A percentile compares a stretch with the other conserved stretches of the same genome.
Conservation (phyloP, 2,888 invertebrate genomes). For the Neoaliturus tenellus region DNA sequence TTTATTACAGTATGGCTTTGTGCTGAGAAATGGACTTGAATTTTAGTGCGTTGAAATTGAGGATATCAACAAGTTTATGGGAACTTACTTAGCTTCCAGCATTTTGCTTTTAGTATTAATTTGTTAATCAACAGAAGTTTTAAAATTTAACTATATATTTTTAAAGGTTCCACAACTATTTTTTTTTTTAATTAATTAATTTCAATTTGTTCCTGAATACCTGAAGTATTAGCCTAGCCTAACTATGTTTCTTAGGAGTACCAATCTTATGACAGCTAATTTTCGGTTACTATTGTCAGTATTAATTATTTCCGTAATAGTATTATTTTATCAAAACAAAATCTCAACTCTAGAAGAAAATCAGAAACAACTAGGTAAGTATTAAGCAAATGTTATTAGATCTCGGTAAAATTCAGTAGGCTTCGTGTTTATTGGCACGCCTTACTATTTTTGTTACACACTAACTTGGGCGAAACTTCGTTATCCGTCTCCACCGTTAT, state of each 20-base stretch:
- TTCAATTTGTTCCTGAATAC: no score
- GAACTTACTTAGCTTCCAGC: background rate
- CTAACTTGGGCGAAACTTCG: no score
- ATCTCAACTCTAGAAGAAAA: conserved; percentile 69
- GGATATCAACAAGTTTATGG: background rate
- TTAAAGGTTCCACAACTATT: background rate
- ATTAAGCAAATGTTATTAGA: no score
- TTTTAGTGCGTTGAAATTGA: background rate
- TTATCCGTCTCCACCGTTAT: no score
- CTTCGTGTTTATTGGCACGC: no score
- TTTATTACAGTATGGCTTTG: no score
- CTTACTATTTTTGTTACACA: no score
- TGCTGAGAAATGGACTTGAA: background rate
- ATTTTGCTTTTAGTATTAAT: background rate
- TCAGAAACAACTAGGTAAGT: conserved; percentile 71
- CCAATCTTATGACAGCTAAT: background rate
- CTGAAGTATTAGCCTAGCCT: no score
- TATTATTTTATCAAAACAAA: conserved; percentile 72
- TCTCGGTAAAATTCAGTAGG: no score
- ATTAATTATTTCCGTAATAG: conserved; percentile 69
- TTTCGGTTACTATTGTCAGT: conserved; percentile 68
- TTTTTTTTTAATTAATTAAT: background rate
- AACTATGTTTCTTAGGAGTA: conserved; percentile 55
- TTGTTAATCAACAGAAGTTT: background rate
- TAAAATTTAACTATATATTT: background rate